These are phyloP conservation scores for Aporophyla lueneburgensis DNA, from an alignment of 2,888 invertebrate species.

Conservation along the genomic window DNA sequence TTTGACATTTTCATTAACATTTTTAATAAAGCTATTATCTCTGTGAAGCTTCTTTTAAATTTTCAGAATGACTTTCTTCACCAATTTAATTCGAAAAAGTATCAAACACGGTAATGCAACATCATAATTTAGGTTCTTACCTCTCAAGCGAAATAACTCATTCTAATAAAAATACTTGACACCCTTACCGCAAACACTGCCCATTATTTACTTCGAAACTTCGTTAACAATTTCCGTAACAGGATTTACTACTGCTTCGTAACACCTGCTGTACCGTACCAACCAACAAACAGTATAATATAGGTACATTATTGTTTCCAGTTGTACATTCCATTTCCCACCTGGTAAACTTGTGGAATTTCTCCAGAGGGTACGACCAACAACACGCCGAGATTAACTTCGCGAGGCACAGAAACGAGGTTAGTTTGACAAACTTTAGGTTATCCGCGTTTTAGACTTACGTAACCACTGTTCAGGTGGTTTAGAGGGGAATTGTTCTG, in stretches of 20 bases:
- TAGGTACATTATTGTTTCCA: conserved; percentile 73
- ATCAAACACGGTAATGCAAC: no score
- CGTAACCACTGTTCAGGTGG: conserved; percentile 31
- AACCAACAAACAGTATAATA: conserved; percentile 22
- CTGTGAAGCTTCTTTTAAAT: neutral
- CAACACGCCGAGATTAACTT: conserved; percentile 86
- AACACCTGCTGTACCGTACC: conserved; percentile 43
- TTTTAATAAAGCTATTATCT: neutral
- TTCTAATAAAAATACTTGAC: neutral
- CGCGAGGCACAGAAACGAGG: conserved; percentile 86
- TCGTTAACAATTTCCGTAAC: conserved; percentile 32
- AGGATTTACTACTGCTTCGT: conserved; percentile 39
- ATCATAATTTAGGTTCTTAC: neutral
- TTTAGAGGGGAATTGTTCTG: conserved; percentile 12
- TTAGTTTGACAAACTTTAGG: conserved; percentile 73
- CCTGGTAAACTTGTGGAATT: conserved; percentile 90
- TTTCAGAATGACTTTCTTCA: neutral
- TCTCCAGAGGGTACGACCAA: conserved; percentile 88
- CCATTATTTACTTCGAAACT: conserved; percentile 45
- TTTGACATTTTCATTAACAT: neutral
- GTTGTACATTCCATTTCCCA: conserved; percentile 90
- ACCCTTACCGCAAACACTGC: conserved; percentile 5
- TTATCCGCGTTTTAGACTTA: conserved; percentile 39
- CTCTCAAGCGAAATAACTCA: neutral
- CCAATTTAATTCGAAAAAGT: neutral